Conservation (phyloP, 2,797 vertebrate genomes). For the Bovichtus diacanthus region DNA sequence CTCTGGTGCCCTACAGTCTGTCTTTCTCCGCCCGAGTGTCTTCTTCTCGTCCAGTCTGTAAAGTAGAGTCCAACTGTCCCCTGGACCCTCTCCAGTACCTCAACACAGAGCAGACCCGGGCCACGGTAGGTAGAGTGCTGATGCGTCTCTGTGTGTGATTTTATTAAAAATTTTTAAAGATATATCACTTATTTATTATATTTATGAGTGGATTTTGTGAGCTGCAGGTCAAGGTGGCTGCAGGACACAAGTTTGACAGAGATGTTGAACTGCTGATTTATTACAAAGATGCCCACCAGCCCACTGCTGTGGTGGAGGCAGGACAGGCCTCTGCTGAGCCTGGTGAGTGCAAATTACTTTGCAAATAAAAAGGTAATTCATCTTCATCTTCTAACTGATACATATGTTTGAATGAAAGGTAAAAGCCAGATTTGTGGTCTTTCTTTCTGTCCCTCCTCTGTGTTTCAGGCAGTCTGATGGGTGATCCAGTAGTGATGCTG, state of each 20-base stretch:
- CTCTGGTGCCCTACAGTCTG: slow-evolving; percentile 84
- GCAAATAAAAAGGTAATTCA: too few relatives aligned
- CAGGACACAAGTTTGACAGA: slow-evolving; percentile 87
- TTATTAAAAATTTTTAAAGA: not conserved
- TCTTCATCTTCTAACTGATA: not conserved
- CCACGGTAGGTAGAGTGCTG: slow-evolving; percentile 79
- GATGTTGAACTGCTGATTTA: slow-evolving; percentile 89
- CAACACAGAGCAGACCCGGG: slow-evolving; percentile 80
- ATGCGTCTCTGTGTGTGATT: not conserved
- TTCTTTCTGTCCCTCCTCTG: not conserved
- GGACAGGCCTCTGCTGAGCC: slow-evolving; percentile 68
- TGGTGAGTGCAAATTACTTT: slow-evolving; percentile 71
- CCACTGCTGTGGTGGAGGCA: slow-evolving; percentile 86
- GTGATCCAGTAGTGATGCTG: slow-evolving; percentile 86
- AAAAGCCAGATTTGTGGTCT: not conserved
- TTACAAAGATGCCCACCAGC: slow-evolving; percentile 84
- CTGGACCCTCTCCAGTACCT: slow-evolving; percentile 83
- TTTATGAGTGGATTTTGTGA: slow-evolving; percentile 1
- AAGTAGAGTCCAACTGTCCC: slow-evolving; percentile 85
- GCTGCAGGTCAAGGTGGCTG: slow-evolving; percentile 83
- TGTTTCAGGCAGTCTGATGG: slow-evolving; percentile 85
- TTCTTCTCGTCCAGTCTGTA: slow-evolving; percentile 83
- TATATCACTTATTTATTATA: not conserved
- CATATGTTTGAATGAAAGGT: not conserved
- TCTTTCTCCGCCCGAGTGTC: slow-evolving; percentile 77